Percentiles rank a stretch among this genome's conserved stretches.
Evolutionary conservation across 2,113 vertebrate species (phyloP).

Genomic region (Ibidorhyncha struthersii): DNA sequence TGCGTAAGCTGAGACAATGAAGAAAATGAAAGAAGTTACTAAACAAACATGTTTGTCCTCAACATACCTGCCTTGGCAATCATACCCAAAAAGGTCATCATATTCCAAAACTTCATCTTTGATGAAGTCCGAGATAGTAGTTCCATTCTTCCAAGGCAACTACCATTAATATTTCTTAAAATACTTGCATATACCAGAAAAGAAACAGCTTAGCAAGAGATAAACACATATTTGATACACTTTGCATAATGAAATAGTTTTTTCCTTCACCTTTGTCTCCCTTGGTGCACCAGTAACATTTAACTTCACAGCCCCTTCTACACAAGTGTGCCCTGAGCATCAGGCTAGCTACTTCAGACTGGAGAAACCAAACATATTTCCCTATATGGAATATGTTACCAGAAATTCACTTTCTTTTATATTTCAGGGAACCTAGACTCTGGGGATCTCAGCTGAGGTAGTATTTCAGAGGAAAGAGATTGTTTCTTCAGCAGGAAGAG

Average conservation of each 20-base stretch:
- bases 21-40: not conserved
- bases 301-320: not conserved
- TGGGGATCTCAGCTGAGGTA: not conserved
- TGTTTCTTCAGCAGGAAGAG: not conserved
- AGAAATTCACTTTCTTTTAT: not conserved
- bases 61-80: not conserved
- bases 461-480: not conserved
- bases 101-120: not conserved
- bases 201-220: not conserved
- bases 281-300: not conserved
- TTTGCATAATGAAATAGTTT: not conserved
- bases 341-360: not conserved
- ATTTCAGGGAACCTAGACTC: not conserved
- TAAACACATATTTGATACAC: not conserved
- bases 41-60: not conserved
- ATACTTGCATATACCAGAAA: not conserved
- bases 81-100: not conserved
- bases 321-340: not conserved
- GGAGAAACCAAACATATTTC: not conserved
- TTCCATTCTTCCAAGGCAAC: not conserved
- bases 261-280: not conserved
- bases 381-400: not conserved
- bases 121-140: not conserved
- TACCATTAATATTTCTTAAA: not conserved
- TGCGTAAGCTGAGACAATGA: not conserved